Base-by-base conservation (phyloP, 1,140 invertebrate genomes). In the Thaumetopoea pityocampa region DNA sequence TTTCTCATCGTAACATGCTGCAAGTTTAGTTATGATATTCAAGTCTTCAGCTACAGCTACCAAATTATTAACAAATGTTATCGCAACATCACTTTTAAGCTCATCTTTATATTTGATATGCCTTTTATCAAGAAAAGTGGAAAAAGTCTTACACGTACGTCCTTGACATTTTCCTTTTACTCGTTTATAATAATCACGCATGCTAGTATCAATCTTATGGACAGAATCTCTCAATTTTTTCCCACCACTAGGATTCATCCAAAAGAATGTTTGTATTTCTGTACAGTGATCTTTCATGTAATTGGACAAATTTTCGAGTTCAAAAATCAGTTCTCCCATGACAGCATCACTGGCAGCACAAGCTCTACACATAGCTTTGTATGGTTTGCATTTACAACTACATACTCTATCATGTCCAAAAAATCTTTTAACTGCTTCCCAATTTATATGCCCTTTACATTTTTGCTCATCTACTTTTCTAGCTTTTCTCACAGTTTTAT, bases 241-340 rank as follows among this genome's bases (percentile, higher is more conserved):
- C 0, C 77, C 77, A 3, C 66, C 72, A 6, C 44, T 65, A 1
- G 77, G 77, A 28, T 81, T 81, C 57, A 67, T 67, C 55, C 61
- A 65, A 17, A 79, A 79, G 35, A 56, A 82, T 1, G 72, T 76
- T 56, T 82, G 78, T 32, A 82, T 71, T 53, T 82, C 78, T 19
- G 67, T 73, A 28, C 78, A 82, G 33, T 82, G 78, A 16, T 77
- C 67, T 14, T 43, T 56, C 65, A 82, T 73, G 18, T 68, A 82
- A n/a, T 63, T 49, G 6, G 61, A 55, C 29, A 81, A 27, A 26
- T 73, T 73, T 4, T 82, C 59, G 16, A 82, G 67, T 44, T 79
- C 74, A 24, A 76, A 70, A 32, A 70, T 63, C 10, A 82, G 54
- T 51, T 71, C 78, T 4, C 42, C 35, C 12, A 79, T 71, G 8